Evolutionary conservation across 2,113 vertebrate species (phyloP), one percentile per base, ranked within the genome.

Genomic region (Indri indri): DNA sequence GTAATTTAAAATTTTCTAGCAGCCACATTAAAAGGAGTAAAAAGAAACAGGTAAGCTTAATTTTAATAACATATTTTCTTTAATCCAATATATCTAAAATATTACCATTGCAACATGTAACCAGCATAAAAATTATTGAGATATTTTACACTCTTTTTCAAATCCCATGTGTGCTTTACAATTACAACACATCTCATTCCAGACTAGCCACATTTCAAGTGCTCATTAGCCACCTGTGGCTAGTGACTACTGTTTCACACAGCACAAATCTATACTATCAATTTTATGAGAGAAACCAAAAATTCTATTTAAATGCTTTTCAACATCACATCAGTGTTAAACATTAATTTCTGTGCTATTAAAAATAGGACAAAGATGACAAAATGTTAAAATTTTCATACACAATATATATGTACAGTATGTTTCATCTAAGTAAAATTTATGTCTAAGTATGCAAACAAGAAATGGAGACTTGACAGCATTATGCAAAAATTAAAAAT

Each of bases 41-140:
- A 91, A 92, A 88, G 42, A 76, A 82, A 47, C 10, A 42, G 68
- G 40, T 80, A 14, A 70, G 71, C n/a, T 84, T 90, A 79, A 77
- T 77, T 79, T 93, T 81, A 80, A 54, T 95, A 65, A 59, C 47
- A 65, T 45, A 80, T 77, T 90, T 93, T 87, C 45, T 68, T 85
- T 37, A 88, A 83, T 40, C 18, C 50, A 90, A 42, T n/a, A 45
- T 45, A 84, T 45, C 52, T 18, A 42, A 81, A 66, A 52, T 34
- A 80, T 34, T 65, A 57, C 32, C 30, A 90, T 22, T 57, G 73
- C 54, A 65, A 50, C 25, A 65, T 73, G 32, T 74, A 73, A 50
- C 80, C 54, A 80, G 50, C 12, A 86, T 77, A 96, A 70, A 96
- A 89, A 70, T 47, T 50, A 73, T 40, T 47, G 25, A 81, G 17